Base-by-base conservation (phyloP, 2,888 invertebrate genomes). In the Melanostoma mellinum region DNA sequence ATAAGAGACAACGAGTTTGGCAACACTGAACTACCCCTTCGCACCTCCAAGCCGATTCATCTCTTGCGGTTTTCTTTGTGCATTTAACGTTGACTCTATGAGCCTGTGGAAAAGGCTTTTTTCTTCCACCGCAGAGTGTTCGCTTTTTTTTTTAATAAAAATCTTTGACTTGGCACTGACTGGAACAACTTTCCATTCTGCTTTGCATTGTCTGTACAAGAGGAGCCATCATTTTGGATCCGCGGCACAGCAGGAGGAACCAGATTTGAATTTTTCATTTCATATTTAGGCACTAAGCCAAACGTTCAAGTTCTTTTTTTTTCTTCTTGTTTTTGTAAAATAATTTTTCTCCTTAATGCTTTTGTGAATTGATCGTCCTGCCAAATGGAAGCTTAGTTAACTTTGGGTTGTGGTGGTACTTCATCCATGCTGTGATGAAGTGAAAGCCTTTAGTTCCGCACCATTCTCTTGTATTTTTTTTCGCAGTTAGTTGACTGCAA, bases 241-340 rank as follows among this genome's bases (percentile, higher is more conserved):
- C 42, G 20, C 8, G 9, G 53, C 10, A 8, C 68, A 73, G 69
- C 65, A 60, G 78, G 67, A 58, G 53, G 67, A 38, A 52, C 52
- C 58, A 60, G 69, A 84, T 84, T 79, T 79, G 84, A 84, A 84
- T 78, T 84, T 84, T 78, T 78, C 84, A 78, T 84, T 74, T 78
- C 78, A 78, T 71, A 84, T 78, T 79, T 84, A 84, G 84, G 84
- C 84, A 78, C 42, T 75, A 60, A 71, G 84, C 84, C 84, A 84
- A 84, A 74, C 71, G 65, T 71, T 67, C 46, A 32, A 50, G 53
- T 55, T 74, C 75, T 74, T 65, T 53, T 53, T 55, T 38, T 38
- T 2, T 30, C 30, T 58, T 65, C 69, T 56, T 52, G 52, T 52
- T 48, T 50, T 35, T 32, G 6, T 10, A 5, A 53, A 40, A 56